A percentile compares a stretch with the other conserved stretches of the same genome.
Conservation (phyloP, 2,113 vertebrate genomes). For the Megaleporinus macrocephalus region DNA sequence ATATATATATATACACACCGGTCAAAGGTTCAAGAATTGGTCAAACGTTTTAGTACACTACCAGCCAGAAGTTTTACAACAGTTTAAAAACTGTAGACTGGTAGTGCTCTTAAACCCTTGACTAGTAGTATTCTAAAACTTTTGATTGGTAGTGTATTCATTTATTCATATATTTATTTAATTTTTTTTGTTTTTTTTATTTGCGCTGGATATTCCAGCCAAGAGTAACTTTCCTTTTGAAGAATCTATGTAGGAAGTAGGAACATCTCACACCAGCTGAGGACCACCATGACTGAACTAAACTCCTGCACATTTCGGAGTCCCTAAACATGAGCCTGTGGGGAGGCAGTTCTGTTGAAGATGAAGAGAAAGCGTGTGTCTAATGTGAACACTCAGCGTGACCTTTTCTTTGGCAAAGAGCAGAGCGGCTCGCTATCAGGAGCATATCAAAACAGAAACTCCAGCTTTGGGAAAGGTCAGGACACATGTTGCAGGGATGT, state of each 20-base stretch:
- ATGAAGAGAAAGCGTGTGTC: slow-evolving; percentile 70
- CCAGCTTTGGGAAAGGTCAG: slow-evolving; percentile 93
- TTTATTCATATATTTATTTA: no score
- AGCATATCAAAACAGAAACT: slow-evolving; percentile 94
- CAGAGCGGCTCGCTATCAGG: slow-evolving; percentile 85
- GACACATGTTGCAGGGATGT: slow-evolving; percentile 93
- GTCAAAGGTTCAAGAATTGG: no score
- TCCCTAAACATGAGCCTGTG: neutral
- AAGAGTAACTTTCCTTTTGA: no score
- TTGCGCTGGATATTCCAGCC: no score
- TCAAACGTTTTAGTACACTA: no score
- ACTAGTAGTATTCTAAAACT: no score
- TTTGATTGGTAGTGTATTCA: no score
- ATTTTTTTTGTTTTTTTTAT: no score
- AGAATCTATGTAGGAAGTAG: neutral
- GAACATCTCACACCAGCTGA: neutral
- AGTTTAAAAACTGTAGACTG: no score
- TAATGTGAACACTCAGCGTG: slow-evolving; percentile 82
- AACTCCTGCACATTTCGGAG: neutral
- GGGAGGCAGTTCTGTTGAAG: slow-evolving; percentile 19
- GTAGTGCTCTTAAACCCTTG: no score
- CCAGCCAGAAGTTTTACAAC: no score
- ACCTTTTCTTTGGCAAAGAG: slow-evolving; percentile 91
- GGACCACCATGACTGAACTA: neutral
- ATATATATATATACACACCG: no score